These are phyloP conservation scores for Emydocephalus ijimae DNA, from an alignment of 2,113 vertebrate genomes.

Conservation along the genomic window DNA sequence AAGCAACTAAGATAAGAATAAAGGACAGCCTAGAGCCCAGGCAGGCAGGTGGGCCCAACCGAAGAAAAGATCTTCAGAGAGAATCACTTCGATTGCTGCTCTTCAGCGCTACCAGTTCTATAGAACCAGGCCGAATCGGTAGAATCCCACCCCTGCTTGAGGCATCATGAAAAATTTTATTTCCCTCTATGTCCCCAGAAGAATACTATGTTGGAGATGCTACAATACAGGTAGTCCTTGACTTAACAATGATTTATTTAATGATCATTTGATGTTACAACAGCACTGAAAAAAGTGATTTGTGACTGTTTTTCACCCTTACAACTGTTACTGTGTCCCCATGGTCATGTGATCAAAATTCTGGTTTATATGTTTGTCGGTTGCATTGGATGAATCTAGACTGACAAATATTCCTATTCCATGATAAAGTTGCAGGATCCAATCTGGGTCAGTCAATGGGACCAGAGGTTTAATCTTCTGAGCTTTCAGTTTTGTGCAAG, in stretches of 20 bases:
- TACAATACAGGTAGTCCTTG: neutral
- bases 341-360: neutral
- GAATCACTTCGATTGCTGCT: too few relatives aligned
- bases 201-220: neutral
- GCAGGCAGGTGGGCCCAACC: too few relatives aligned
- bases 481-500: neutral
- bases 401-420: too few relatives aligned
- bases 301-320: neutral
- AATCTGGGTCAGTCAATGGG: neutral
- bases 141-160: too few relatives aligned
- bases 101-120: too few relatives aligned
- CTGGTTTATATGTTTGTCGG: neutral
- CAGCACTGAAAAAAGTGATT: neutral
- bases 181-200: neutral
- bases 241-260: neutral
- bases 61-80: too few relatives aligned
- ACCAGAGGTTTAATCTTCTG: neutral
- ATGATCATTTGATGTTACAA: neutral
- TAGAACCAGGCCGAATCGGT: too few relatives aligned
- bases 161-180: neutral
- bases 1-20: too few relatives aligned
- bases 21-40: too few relatives aligned
- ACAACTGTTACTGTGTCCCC: neutral
- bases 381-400: neutral
- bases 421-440: neutral